A percentile compares a stretch with the other conserved stretches of the same genome.
phyloP scores from a whole-genome alignment of 2,888 invertebrate genomes.

The Drosophila vallismaia region DNA sequence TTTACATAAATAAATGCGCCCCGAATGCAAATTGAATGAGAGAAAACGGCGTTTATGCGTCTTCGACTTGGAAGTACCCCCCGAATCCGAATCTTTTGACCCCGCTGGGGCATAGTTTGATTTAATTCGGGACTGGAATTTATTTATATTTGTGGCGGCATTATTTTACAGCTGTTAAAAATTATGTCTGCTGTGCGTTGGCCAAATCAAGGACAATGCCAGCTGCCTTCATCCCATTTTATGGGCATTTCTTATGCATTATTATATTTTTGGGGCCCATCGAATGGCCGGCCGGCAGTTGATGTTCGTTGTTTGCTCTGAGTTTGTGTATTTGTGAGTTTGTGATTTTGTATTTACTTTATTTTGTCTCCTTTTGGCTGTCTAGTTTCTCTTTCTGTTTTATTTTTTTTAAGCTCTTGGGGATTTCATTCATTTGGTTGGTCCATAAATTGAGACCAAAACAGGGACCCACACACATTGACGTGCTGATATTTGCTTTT shows the following conservation, averaged over 20 bases:
- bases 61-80: conserved; percentile 28
- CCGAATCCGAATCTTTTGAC: not conserved
- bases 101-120: conserved; percentile 62
- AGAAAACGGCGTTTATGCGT: conserved; percentile 77
- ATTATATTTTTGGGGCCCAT: conserved; percentile 35
- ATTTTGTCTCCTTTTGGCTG: conserved; percentile 5
- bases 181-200: conserved; percentile 49
- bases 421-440: conserved; percentile 22
- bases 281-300: conserved; percentile 2
- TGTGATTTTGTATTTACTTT: conserved; percentile 38
- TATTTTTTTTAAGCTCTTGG: conserved; percentile 35
- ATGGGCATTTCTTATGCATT: conserved; percentile 50
- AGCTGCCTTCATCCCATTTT: conserved; percentile 42
- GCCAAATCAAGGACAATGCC: conserved; percentile 58
- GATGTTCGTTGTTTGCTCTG: conserved; percentile 2
- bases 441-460: conserved; percentile 23
- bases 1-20: conserved; percentile 78
- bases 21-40: conserved; percentile 79
- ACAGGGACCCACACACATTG: not conserved
- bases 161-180: conserved; percentile 81
- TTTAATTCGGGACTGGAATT: conserved; percentile 69
- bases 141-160: conserved; percentile 75
- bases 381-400: conserved; percentile 3
- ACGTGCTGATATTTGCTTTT: conserved; percentile 10
- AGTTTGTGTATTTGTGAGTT: conserved; percentile 28